Base-by-base conservation (phyloP, 2,888 invertebrate genomes). In the Zaprionus bogoriensis region DNA sequence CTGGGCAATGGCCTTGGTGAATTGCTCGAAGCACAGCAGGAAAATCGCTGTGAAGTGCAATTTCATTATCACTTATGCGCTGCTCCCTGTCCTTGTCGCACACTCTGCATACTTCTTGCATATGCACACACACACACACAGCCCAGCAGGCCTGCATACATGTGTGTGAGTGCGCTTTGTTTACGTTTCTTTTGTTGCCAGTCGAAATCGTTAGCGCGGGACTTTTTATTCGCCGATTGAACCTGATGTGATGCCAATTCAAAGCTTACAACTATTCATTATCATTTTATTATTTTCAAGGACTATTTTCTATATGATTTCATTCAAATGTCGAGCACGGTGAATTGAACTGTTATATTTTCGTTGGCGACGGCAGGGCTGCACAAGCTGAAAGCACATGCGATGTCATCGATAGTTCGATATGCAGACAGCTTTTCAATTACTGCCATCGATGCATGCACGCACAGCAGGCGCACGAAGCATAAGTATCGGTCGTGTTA, bases 1-100 rank as follows among this genome's bases (percentile, higher is more conserved):
- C 12, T 89, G 90, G 2, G 85, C 78, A 28, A 85, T 55, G 20
- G 77, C 73, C 68, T 78, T 80, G 50, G 64, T 46, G n/a, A 78
- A 42, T 46, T 76, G 80, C 61, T 76, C 77, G 19, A 76, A 55
- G 65, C 74, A 79, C 47, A 86, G 59, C 25, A 80, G 55, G 45
- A 80, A 44, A 44, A 83, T 54, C 41, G 68, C 67, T 39, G 70
- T 57, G 39, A 73, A 48, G 25, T 75, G 51, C 30, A 79, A 41
- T 69, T 73, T 64, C 79, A 79, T 85, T 25, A 51, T 71, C 44
- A 59, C 19, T 36, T 42, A 23, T 42, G 20, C 3, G 5, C 12
- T 12, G 6, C 19, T 28, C 48, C 4, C 12, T 41, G 3, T 22
- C 48, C 32, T 27, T 17, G 10, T 17, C 22, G 2, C 27, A 41